Evolutionary conservation across 2,797 vertebrate species (phyloP).

Genomic region (Ispidina picta): DNA sequence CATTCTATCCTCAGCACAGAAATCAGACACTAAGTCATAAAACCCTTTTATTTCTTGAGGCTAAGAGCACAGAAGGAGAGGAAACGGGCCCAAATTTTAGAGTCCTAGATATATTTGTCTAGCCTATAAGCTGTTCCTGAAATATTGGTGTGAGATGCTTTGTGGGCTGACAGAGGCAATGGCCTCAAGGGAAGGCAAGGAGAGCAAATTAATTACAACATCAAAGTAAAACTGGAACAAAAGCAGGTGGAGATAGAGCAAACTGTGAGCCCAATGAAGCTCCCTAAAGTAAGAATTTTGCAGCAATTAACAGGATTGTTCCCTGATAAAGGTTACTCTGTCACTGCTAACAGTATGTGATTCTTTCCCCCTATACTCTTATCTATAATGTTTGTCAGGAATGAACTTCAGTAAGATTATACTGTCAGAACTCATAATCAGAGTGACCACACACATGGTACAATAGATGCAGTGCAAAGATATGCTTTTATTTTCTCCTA

Average conservation of each 20-base stretch:
- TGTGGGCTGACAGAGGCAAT: constrained; percentile 9
- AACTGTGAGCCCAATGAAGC: neutral
- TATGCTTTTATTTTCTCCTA: constrained; percentile 27
- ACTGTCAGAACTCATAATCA: constrained; percentile 48
- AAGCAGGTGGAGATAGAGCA: constrained; percentile 18
- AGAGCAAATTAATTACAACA: constrained; percentile 45
- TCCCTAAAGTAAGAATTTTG: constrained; percentile 7
- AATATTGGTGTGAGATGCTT: neutral
- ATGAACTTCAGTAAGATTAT: constrained; percentile 58
- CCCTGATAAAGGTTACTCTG: constrained; percentile 64
- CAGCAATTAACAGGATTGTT: constrained; percentile 42
- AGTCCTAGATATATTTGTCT: neutral
- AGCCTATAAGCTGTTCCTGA: neutral
- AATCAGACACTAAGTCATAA: constrained; percentile 40
- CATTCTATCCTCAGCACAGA: constrained; percentile 18
- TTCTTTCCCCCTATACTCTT: neutral
- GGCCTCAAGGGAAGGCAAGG: constrained; percentile 17
- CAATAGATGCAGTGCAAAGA: constrained; percentile 3
- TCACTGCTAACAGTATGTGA: constrained; percentile 39
- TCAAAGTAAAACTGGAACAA: constrained; percentile 21
- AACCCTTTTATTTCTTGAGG: constrained; percentile 7
- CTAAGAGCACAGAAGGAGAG: constrained; percentile 41
- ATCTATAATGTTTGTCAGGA: constrained; percentile 48
- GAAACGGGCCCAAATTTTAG: constrained; percentile 2
- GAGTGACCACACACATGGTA: constrained; percentile 11